phyloP scores from a whole-genome alignment of 2,888 invertebrate genomes.

The Lasioglossum malachurum region DNA sequence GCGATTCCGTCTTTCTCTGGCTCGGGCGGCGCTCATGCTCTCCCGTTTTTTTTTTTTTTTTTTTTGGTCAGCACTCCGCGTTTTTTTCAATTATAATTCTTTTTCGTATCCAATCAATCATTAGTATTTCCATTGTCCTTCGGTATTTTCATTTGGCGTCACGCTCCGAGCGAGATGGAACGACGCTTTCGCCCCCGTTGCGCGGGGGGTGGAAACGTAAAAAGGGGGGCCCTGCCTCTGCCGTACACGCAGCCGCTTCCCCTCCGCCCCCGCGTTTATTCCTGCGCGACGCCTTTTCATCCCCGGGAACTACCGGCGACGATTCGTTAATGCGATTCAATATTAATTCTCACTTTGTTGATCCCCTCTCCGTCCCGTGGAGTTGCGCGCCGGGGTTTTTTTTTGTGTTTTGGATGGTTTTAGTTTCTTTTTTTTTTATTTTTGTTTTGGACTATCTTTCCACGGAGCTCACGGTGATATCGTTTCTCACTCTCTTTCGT shows the following conservation, averaged over 20 bases:
- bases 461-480: neutral
- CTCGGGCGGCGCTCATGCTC: conserved; percentile 14
- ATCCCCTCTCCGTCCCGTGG: conserved; percentile 70
- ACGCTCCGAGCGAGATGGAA: conserved; percentile 76
- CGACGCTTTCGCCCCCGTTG: conserved; percentile 43
- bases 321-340: conserved; percentile 84
- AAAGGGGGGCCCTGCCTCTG: conserved; percentile 19
- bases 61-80: conserved; percentile 80
- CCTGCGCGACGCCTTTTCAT: conserved; percentile 16
- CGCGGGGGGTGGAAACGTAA: conserved; percentile 24
- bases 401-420: neutral
- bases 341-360: conserved; percentile 83
- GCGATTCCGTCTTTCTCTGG: conserved; percentile 51
- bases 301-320: conserved; percentile 71
- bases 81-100: conserved; percentile 85
- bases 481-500: neutral
- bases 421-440: neutral
- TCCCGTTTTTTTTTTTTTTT: conserved; percentile 67
- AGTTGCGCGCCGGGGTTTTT: neutral
- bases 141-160: conserved; percentile 85
- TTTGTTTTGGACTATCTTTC: neutral
- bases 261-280: conserved; percentile 1
- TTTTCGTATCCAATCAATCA: conserved; percentile 85
- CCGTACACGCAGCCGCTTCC: conserved; percentile 39
- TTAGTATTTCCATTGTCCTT: conserved; percentile 85